Evolutionary conservation across 2,113 vertebrate genomes (phyloP).

Genomic region (Stegostoma tigrinum): DNA sequence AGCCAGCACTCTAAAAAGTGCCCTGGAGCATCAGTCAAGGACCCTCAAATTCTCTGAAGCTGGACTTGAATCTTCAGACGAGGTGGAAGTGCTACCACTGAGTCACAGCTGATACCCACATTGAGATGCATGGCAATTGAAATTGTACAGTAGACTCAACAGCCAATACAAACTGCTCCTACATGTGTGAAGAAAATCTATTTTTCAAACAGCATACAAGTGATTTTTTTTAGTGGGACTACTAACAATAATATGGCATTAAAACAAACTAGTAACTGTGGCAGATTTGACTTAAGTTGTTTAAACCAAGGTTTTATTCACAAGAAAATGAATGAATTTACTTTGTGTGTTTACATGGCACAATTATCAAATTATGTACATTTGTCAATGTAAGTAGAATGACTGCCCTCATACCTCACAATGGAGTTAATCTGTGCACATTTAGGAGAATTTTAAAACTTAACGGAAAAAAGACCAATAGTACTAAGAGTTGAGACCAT

Average conservation of each 20-base stretch:
- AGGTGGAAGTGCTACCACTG: neutral
- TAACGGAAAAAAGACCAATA: neutral
- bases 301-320: conserved; percentile 50
- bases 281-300: conserved; percentile 44
- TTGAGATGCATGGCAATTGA: neutral
- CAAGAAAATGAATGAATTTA: conserved; percentile 58
- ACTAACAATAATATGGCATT: neutral
- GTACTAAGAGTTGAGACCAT: conserved; percentile 5
- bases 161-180: neutral
- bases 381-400: conserved; percentile 48
- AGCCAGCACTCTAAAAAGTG: neutral
- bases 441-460: conserved; percentile 2
- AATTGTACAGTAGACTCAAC: neutral
- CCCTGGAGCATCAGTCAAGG: neutral
- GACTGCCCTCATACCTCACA: conserved; percentile 8
- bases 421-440: neutral
- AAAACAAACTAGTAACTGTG: neutral
- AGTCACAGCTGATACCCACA: neutral
- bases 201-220: neutral
- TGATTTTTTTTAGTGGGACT: neutral
- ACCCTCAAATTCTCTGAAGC: neutral
- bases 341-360: conserved; percentile 64
- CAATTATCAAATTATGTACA: conserved; percentile 63
- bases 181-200: neutral
- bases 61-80: neutral